Base-by-base conservation (phyloP, 2,888 invertebrate species). In the Pristionchus maxplancki region DNA sequence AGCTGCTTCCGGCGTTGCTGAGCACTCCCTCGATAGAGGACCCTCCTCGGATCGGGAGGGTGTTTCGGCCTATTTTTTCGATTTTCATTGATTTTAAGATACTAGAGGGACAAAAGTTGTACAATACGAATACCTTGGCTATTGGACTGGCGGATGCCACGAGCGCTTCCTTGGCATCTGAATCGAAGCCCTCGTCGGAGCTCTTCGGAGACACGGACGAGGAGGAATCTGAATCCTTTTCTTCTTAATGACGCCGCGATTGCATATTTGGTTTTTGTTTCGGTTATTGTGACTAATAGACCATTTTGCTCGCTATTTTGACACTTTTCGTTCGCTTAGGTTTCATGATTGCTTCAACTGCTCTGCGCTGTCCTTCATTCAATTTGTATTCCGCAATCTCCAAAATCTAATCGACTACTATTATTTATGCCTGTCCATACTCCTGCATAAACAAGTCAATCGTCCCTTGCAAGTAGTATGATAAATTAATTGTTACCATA, bases 181-280 rank as follows among this genome's bases (percentile, higher is more conserved):
- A 87, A 28, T 87, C 86, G 71, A 87, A 87, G 0, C 86, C 86
- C 40, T 87, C 86, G 31, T 87, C 86, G 31, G 86, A 87, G 11
- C 71, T 71, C 50, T 87, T 87, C 44, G 86, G 86, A 11, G 86
- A 87, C 1, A 71, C 67, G 37, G 86, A 87, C 8, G 86, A 87
- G 17, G 86, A 87, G 34, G 86, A 50, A 48, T 87, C 71, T 87
- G 86, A 11, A 20, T n/a, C n/a, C 3, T 62, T 15, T 62, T 50
- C 50, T 50, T 11, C 13, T 50, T 50, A 15, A 11, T 20, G 24
- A 58, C 6, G 24, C 6, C 1, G 24, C n/a, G n/a, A n/a, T n/a
- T n/a, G n/a, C n/a, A n/a, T n/a, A n/a, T n/a, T n/a, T n/a, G n/a
- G n/a, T n/a, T n/a, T n/a, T n/a, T n/a, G n/a, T n/a, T n/a, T n/a